Conservation (phyloP, 2,888 invertebrate species). For the Drosophila stalkeri region DNA sequence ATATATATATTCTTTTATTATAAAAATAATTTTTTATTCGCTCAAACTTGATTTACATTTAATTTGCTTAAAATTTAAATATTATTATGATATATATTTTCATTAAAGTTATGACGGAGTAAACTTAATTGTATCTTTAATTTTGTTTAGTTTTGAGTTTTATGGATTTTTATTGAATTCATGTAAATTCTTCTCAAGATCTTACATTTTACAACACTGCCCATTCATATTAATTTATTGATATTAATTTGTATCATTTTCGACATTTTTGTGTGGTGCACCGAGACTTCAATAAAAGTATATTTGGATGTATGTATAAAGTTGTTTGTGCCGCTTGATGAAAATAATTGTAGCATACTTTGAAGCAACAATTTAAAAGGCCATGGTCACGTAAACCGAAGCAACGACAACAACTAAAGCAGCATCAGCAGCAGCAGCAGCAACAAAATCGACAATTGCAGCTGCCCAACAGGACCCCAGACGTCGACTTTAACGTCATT, state of each 20-base stretch:
- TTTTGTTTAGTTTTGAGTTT: too few relatives aligned
- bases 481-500: slow-evolving; percentile 38
- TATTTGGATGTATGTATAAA: slow-evolving; percentile 16
- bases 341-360: slow-evolving; percentile 79
- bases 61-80: too few relatives aligned
- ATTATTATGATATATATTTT: too few relatives aligned
- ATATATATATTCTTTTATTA: too few relatives aligned
- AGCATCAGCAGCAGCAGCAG: neutral
- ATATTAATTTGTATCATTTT: fast-evolving
- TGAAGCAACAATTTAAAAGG: slow-evolving; percentile 62
- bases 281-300: slow-evolving; percentile 12
- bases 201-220: too few relatives aligned
- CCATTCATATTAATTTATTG: too few relatives aligned
- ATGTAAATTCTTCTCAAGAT: too few relatives aligned
- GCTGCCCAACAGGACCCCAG: slow-evolving; percentile 38
- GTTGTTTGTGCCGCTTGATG: slow-evolving; percentile 61
- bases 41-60: too few relatives aligned
- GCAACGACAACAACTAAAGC: neutral
- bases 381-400: slow-evolving; percentile 66
- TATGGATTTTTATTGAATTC: too few relatives aligned
- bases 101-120: too few relatives aligned
- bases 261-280: slow-evolving; percentile 52
- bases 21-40: too few relatives aligned
- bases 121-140: too few relatives aligned
- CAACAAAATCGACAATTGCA: neutral